These are phyloP conservation scores for Caenorhabditis tropicalis DNA, from an alignment of 1,140 invertebrate genomes.

Conservation along the genomic window DNA sequence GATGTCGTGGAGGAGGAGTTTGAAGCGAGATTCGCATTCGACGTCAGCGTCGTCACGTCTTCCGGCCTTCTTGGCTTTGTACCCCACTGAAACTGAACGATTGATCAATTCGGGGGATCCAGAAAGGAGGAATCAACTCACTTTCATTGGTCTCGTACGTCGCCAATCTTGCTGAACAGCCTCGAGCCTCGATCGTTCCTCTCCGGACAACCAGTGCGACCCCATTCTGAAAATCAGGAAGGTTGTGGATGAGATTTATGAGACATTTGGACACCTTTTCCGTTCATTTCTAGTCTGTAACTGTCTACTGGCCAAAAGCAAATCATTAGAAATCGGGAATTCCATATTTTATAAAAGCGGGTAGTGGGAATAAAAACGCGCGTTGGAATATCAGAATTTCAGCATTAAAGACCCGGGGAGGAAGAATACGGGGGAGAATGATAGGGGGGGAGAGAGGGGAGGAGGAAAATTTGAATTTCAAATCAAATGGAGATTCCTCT, in stretches of 20 bases:
- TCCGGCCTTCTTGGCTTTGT: not conserved
- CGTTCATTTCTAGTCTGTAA: slow-evolving; percentile 33
- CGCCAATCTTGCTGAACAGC: slow-evolving; percentile 71
- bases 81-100: slow-evolving; percentile 18
- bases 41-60: not conserved
- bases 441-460: not conserved
- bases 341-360: not conserved
- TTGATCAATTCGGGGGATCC: not conserved
- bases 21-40: not conserved
- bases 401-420: not conserved
- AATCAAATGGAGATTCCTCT: not conserved
- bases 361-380: no score
- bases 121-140: not conserved
- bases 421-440: not conserved
- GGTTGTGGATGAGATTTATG: not conserved
- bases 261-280: not conserved
- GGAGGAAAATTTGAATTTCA: slow-evolving; percentile 19
- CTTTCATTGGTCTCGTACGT: slow-evolving; percentile 63
- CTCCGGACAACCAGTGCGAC: slow-evolving; percentile 63
- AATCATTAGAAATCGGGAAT: slow-evolving; percentile 35
- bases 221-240: slow-evolving; percentile 53
- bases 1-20: not conserved
- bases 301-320: slow-evolving; percentile 7
- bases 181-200: slow-evolving; percentile 69
- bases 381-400: not conserved